Evolutionary conservation across 1,140 invertebrate species (phyloP).

Genomic region (Liolophura sinensis): DNA sequence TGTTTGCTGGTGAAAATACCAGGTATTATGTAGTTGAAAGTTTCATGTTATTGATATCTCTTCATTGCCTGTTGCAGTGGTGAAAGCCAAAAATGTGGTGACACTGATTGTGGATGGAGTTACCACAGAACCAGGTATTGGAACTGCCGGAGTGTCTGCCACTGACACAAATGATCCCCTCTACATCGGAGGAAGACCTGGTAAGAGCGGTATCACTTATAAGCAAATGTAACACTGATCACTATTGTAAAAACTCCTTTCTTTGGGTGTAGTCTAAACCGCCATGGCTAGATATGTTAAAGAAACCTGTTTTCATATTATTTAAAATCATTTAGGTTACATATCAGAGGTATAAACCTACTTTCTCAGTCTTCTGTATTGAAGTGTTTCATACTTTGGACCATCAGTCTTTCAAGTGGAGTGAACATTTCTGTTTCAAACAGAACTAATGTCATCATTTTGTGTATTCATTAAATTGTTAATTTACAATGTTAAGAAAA

Average conservation of each 20-base stretch:
- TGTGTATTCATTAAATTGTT: too few species aligned
- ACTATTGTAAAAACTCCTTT: not conserved
- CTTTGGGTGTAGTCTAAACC: not conserved
- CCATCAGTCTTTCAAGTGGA: too few species aligned
- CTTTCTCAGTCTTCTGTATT: too few species aligned
- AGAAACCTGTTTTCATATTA: not conserved
- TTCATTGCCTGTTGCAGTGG: conserved; percentile 64
- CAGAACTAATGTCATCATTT: too few species aligned
- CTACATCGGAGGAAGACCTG: conserved; percentile 85
- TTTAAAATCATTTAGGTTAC: too few species aligned
- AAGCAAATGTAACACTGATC: too few species aligned
- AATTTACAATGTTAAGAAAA: too few species aligned
- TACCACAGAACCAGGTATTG: conserved; percentile 67
- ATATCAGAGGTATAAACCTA: too few species aligned
- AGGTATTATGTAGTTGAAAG: not conserved
- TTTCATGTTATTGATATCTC: not conserved
- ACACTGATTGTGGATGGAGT: conserved; percentile 79
- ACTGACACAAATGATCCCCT: conserved; percentile 83
- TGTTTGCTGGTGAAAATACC: not conserved
- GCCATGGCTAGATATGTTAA: not conserved
- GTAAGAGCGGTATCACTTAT: conserved; percentile 35
- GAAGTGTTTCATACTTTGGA: too few species aligned
- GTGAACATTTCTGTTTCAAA: too few species aligned
- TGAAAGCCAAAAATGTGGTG: conserved; percentile 83
- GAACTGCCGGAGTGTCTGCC: conserved; percentile 66